Percentiles rank a stretch among this genome's conserved stretches.
These are phyloP conservation scores for Netelia inedita DNA, from an alignment of 2,888 invertebrate genomes.

Conservation along the genomic window DNA sequence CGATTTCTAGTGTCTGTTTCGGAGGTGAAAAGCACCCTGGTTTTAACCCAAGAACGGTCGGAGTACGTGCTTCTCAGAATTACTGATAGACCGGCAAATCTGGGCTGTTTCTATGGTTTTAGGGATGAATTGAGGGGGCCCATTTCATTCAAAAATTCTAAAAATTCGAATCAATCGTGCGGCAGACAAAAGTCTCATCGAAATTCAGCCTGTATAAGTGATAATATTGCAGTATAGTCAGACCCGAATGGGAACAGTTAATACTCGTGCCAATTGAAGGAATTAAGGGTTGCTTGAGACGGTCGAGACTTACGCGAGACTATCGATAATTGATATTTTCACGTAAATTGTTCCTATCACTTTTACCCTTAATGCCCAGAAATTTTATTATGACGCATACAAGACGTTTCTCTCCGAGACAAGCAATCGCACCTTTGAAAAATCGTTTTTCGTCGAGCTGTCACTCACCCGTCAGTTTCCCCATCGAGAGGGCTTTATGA, in stretches of 20 bases:
- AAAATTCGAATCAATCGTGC: too few species aligned
- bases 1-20: conserved; percentile 3
- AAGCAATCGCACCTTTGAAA: neutral
- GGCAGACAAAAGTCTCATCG: neutral
- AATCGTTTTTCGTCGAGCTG: neutral
- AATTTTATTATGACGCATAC: too few species aligned
- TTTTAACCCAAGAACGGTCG: conserved; percentile 4
- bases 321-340: too few species aligned
- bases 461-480: neutral
- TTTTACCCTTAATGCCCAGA: too few species aligned
- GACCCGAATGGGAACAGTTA: neutral
- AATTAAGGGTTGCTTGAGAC: neutral
- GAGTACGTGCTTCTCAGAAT: conserved; percentile 23
- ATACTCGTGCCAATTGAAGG: neutral
- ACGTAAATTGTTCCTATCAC: too few species aligned
- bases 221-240: neutral
- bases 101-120: neutral
- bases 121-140: neutral
- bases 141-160: too few species aligned
- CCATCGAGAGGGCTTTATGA: neutral
- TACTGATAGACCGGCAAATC: conserved; percentile 14
- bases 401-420: neutral
- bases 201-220: neutral
- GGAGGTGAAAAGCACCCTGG: neutral
- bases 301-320: neutral